phyloP scores from a whole-genome alignment of 2,113 vertebrate genomes.

The Piliocolobus tephrosceles region DNA sequence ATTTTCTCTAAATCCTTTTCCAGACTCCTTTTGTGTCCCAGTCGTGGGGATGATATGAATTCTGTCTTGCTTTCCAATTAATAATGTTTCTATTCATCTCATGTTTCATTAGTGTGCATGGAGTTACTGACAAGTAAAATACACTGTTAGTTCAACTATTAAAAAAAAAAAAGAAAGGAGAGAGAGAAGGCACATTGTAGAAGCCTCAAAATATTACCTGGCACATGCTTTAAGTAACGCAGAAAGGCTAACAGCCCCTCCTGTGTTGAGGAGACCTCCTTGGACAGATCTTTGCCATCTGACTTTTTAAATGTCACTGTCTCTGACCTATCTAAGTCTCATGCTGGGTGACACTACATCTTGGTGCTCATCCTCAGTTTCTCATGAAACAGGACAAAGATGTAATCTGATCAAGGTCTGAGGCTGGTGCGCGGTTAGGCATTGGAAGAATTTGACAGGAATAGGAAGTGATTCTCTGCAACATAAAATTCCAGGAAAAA shows the following conservation, averaged over 20 bases:
- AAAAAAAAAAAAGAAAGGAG: neutral
- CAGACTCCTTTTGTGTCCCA: neutral
- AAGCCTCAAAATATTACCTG: neutral
- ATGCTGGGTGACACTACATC: neutral
- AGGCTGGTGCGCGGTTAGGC: neutral
- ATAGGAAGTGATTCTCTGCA: neutral
- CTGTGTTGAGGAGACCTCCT: neutral
- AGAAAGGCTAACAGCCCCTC: neutral
- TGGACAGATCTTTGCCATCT: neutral
- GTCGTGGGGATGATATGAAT: neutral
- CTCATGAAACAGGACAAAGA: neutral
- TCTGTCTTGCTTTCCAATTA: neutral
- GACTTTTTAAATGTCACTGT: neutral
- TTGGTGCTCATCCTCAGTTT: neutral
- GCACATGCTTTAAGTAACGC: neutral
- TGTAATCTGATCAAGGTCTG: neutral
- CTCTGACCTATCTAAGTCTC: neutral
- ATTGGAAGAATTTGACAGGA: neutral
- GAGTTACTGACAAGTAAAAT: constrained; percentile 34
- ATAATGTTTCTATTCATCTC: neutral
- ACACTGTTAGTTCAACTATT: neutral
- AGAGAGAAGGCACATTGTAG: neutral
- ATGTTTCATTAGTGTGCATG: neutral
- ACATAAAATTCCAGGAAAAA: neutral
- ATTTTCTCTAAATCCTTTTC: neutral